Evolutionary conservation across 2,113 vertebrate genomes (phyloP).

Genomic region (Muntiacus muntjak): DNA sequence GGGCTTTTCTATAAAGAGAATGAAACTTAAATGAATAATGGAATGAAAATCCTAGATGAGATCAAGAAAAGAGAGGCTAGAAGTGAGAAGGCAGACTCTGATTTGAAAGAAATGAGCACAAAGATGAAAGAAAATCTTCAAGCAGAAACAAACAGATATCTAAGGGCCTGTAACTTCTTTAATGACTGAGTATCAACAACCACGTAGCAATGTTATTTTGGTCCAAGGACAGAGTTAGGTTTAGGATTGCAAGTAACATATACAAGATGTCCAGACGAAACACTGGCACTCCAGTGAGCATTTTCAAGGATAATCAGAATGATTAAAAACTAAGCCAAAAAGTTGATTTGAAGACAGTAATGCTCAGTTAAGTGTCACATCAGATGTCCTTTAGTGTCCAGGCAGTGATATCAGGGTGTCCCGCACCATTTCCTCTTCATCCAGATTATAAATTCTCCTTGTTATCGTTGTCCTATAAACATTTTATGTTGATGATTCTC

Average conservation of each 20-base stretch:
- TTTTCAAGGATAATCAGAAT: neutral
- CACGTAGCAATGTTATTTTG: neutral
- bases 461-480: neutral
- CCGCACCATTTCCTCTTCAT: neutral
- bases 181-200: neutral
- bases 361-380: neutral
- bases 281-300: neutral
- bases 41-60: neutral
- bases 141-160: neutral
- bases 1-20: neutral
- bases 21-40: neutral
- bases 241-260: neutral
- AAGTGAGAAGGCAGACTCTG: neutral
- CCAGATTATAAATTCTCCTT: neutral
- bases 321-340: neutral
- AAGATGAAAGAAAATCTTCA: neutral
- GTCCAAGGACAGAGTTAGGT: neutral
- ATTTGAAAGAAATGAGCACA: neutral
- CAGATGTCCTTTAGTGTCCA: neutral
- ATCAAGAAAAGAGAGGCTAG: neutral
- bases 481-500: neutral
- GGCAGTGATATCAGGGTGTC: neutral
- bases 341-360: neutral
- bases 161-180: neutral
- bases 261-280: accelerated